A percentile compares a stretch with the other conserved stretches of the same genome.
phyloP scores from a whole-genome alignment of 2,888 invertebrate genomes.

The Sarcophaga rosellei region DNA sequence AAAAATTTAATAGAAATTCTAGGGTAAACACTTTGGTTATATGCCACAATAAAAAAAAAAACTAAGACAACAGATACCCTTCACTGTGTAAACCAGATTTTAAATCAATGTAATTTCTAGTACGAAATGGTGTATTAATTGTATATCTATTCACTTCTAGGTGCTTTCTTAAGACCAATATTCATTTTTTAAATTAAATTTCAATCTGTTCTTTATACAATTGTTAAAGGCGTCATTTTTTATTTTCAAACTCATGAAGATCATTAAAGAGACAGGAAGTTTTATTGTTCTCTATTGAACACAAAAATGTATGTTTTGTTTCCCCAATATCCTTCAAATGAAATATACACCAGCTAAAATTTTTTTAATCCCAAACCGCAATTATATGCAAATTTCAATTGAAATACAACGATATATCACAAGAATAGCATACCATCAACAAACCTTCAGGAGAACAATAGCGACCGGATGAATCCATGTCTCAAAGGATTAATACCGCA shows the following conservation, averaged over 20 bases:
- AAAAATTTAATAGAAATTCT: conserved; percentile 11
- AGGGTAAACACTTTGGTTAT: not conserved
- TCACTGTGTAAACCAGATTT: not conserved
- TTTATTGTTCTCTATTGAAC: conserved; percentile 43
- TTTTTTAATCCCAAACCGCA: too few relatives aligned
- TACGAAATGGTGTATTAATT: conserved; percentile 9
- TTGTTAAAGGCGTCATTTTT: conserved; percentile 52
- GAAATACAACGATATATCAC: conserved; percentile 21
- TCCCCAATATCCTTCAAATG: conserved; percentile 36
- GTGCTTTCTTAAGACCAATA: not conserved
- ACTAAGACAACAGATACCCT: not conserved
- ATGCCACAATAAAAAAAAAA: not conserved
- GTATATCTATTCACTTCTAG: not conserved
- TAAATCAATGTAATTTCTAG: not conserved
- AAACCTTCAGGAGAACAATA: conserved; percentile 36
- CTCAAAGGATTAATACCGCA: conserved; percentile 72
- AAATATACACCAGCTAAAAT: conserved; percentile 51
- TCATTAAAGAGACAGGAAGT: conserved; percentile 48
- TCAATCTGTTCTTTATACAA: not conserved
- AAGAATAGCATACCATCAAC: not conserved
- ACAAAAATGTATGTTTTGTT: conserved; percentile 10
- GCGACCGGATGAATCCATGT: conserved; percentile 76
- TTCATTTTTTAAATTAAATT: not conserved
- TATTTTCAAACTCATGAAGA: not conserved
- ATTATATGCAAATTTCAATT: conserved; percentile 58